Evolutionary conservation across 30 jellyfish, hydroid and myxozoan species (phyloP), one percentile per base, ranked within the genome.

Genomic region (Mastigias papua): DNA sequence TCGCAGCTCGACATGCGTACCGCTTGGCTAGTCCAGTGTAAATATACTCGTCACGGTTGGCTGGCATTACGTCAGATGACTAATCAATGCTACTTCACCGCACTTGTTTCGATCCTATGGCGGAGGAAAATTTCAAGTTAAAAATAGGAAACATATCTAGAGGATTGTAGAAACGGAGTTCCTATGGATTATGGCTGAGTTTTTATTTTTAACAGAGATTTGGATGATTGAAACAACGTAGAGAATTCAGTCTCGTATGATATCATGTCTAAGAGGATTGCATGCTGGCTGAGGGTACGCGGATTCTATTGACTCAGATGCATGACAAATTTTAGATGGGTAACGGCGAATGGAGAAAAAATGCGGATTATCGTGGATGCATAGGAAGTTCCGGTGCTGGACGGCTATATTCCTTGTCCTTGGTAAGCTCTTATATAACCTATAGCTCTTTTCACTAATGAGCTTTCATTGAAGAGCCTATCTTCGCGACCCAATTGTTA

Each of bases 21-120:
- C 94, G 94, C 94, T 85, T 85, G 94, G 88, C 83, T 73, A 85
- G 88, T 58, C 94, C 65, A 67, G 19, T 42, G 82, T 85, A 73
- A 85, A 85, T 85, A 83, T 85, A 85, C 94, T 85, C 94, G 88
- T 85, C 71, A 72, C 94, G 94, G 83, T 30, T 85, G 88, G 67
- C 77, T 72, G 94, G 74, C 83, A 73, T 85, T 73, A 85, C 94
- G 85, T 85, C 88, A 85, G 94, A 85, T 85, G 88, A 85, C 85
- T 61, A 58, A 85, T 62, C 83, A 62, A 85, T 34, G 50, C 76
- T 26, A 26, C 33, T 63, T 60, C 94, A 85, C 94, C 88, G 94
- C 94, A 85, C 88, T 86, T 72, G n/a, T n/a, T n/a, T n/a, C n/a
- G n/a, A n/a, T n/a, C n/a, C n/a, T n/a, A n/a, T 34, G 67, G 21